Evolutionary conservation across 2,888 invertebrate species (phyloP).

Genomic region (Tipula vernalis): DNA sequence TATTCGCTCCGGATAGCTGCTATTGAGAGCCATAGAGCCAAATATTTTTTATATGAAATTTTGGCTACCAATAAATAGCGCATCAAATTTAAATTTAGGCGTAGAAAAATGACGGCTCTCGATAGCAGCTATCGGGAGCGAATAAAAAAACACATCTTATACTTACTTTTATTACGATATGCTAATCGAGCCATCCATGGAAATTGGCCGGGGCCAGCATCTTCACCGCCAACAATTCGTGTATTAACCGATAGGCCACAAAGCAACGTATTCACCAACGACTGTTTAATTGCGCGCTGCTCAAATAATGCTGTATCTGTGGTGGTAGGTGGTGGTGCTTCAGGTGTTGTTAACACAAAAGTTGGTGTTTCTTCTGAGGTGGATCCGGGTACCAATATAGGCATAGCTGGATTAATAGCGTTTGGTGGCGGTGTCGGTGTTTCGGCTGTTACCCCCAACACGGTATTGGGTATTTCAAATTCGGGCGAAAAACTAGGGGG

Average conservation of each 20-base stretch:
- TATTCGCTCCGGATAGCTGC: too few relatives aligned
- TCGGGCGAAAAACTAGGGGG: constrained; percentile 26
- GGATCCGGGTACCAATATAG: background rate
- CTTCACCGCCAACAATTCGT: constrained; percentile 38
- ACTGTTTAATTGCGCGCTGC: constrained; percentile 11
- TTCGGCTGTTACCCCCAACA: background rate
- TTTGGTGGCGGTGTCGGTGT: background rate
- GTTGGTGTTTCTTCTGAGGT: background rate
- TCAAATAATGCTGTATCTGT: background rate
- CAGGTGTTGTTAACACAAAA: background rate
- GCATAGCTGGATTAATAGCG: background rate
- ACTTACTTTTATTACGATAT: constrained; percentile 33
- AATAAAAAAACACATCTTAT: too few relatives aligned
- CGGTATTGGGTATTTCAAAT: constrained; percentile 17
- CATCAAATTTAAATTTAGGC: too few relatives aligned
- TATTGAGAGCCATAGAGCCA: too few relatives aligned
- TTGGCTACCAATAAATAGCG: too few relatives aligned
- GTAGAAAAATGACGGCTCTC: too few relatives aligned
- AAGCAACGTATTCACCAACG: constrained; percentile 19
- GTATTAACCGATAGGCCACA: constrained; percentile 29
- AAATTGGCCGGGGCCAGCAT: constrained; percentile 39
- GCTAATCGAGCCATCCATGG: constrained; percentile 45
- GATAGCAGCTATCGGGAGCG: too few relatives aligned
- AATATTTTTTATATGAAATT: too few relatives aligned
- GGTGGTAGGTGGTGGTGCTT: background rate